These are phyloP conservation scores for Gymnorhina tibicen DNA, from an alignment of 2,113 vertebrate genomes.

Conservation along the genomic window DNA sequence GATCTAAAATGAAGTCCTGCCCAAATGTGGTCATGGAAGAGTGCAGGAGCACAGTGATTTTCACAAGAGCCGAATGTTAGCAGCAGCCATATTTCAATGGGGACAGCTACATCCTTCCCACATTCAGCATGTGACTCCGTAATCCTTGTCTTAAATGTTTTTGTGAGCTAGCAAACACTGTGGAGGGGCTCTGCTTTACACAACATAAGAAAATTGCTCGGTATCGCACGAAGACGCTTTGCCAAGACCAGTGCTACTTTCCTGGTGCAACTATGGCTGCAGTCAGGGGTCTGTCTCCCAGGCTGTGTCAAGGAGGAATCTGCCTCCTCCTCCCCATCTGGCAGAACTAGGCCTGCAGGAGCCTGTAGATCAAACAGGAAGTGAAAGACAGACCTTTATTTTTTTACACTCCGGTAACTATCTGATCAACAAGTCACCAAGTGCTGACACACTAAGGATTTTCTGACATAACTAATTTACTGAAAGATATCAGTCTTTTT, in stretches of 20 bases:
- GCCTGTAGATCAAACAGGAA: not conserved
- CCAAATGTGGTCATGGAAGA: not conserved
- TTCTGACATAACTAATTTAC: not conserved
- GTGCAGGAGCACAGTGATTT: not conserved
- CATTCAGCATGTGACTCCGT: fast-evolving
- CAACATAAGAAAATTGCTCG: not conserved
- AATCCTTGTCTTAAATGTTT: not conserved
- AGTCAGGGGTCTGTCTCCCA: not conserved
- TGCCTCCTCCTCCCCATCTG: not conserved
- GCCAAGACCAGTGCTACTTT: not conserved
- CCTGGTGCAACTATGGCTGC: not conserved
- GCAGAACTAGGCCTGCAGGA: not conserved
- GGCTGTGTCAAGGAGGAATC: not conserved
- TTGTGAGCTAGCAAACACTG: not conserved
- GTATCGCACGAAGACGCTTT: not conserved
- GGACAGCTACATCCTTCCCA: not conserved
- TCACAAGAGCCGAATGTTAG: not conserved
- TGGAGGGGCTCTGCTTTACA: not conserved
- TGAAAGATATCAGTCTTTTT: not conserved
- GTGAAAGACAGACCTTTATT: not conserved
- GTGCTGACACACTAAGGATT: not conserved
- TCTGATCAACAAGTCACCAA: not conserved
- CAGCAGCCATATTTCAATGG: not conserved
- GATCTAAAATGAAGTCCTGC: not conserved
- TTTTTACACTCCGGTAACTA: not conserved